These are phyloP conservation scores for Hestina assimilis DNA, from an alignment of 1,140 invertebrate species.

Conservation along the genomic window DNA sequence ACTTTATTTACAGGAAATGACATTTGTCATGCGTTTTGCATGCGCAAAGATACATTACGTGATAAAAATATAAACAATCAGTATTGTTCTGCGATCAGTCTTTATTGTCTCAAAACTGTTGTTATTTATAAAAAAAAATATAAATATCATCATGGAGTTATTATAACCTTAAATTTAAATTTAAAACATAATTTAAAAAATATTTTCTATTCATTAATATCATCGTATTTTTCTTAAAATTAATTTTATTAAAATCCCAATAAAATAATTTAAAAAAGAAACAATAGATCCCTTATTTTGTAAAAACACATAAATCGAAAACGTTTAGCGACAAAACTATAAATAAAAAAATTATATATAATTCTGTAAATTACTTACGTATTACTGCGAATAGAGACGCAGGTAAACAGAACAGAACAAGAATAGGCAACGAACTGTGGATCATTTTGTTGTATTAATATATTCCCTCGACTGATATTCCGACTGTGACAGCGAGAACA, in stretches of 20 bases:
- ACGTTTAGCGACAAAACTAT: too few relatives aligned
- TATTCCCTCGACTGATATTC: conserved; percentile 12
- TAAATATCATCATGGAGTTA: too few relatives aligned
- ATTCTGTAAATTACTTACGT: conserved; percentile 16
- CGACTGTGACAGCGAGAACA: conserved; percentile 10
- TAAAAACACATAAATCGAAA: too few relatives aligned
- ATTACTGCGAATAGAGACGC: conserved; percentile 9
- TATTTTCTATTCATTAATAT: too few relatives aligned
- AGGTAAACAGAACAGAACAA: conserved; percentile 8
- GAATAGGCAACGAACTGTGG: conserved; percentile 4
- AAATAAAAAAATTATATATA: too few relatives aligned
- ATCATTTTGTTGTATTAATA: conserved; percentile 17
- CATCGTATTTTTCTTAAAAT: too few relatives aligned
- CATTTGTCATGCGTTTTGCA: neutral
- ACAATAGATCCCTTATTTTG: too few relatives aligned
- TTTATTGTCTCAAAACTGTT: neutral
- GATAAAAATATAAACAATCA: conserved; percentile 7
- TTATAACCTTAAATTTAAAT: too few relatives aligned
- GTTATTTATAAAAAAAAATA: neutral
- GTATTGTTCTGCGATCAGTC: neutral
- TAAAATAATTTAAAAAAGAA: too few relatives aligned
- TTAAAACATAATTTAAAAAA: too few relatives aligned
- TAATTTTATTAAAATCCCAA: too few relatives aligned
- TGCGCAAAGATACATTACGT: neutral
- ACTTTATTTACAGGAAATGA: neutral